Evolutionary conservation across 2,113 vertebrate genomes (phyloP), one percentile per base, ranked within the genome.

Genomic region (Rhabdomys dilectus): DNA sequence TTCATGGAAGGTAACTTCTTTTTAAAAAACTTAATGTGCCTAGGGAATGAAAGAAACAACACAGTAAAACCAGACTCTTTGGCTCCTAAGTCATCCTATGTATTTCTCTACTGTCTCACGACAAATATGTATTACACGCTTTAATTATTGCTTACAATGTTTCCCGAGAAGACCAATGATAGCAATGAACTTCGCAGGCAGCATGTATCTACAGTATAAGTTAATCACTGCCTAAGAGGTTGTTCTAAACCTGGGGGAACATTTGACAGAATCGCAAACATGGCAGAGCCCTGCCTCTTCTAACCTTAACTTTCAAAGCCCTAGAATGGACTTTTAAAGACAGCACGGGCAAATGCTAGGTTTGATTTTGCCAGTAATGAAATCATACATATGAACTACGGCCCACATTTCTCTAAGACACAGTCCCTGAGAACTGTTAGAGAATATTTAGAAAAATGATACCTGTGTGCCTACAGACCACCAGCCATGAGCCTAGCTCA

Each of bases 221-320:
- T 85, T 94, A 88, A 96, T 77, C 73, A 88, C 22, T 64, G 7
- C 31, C 82, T 24, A 48, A 34, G 29, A 96, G 39, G 24, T 5
- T 68, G 60, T 48, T 34, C 58, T 88, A 91, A 95, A 62, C 31
- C 62, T 22, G n/a, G 39, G 58, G 60, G 82, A 85, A 95, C 7
- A 77, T 16, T 42, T 87, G 66, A 66, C 66, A 91, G 17, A 56
- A 95, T 90, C n/a, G 89, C 85, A 82, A 92, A 64, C 16, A 77
- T 6, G 21, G 45, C 19, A 45, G 11, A 39, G 17, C 12, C 51
- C 82, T 31, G 34, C 19, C 60, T 91, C 64, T 92, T 56, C 53
- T 58, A 60, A 56, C 42, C 9, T 96, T 77, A 76, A 88, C 22
- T 19, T 56, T 15, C 17, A 66, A 89, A 96, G 82, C 16, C 26